phyloP scores from a whole-genome alignment of 2,113 vertebrate genomes.

The Cranoglanis bouderius region DNA sequence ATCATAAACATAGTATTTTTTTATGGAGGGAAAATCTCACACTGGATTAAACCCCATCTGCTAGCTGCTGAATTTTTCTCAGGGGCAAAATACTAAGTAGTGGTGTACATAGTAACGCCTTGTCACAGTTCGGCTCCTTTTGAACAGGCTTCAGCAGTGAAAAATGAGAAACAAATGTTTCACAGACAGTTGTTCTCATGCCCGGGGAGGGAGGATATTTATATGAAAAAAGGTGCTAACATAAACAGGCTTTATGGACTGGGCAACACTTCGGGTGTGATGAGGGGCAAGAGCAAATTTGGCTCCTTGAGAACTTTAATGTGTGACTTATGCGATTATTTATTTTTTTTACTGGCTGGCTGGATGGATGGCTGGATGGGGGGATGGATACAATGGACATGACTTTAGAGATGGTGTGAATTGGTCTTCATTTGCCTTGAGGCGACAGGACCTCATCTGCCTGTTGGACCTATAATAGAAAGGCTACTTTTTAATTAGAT shows the following conservation, averaged over 20 bases:
- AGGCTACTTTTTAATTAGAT: not conserved
- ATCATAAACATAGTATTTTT: not conserved
- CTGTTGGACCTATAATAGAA: slow-evolving; percentile 8
- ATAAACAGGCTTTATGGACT: slow-evolving; percentile 70
- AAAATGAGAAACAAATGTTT: slow-evolving; percentile 83
- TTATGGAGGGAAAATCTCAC: not conserved
- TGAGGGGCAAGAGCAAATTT: slow-evolving; percentile 39
- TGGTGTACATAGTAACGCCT: slow-evolving; percentile 71
- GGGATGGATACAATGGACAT: slow-evolving; percentile 11
- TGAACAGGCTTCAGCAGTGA: slow-evolving; percentile 77
- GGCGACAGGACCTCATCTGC: slow-evolving; percentile 10
- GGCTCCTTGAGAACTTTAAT: slow-evolving; percentile 48
- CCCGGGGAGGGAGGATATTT: slow-evolving; percentile 78
- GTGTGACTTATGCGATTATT: slow-evolving; percentile 47
- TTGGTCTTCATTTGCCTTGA: slow-evolving; percentile 34
- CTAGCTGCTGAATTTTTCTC: slow-evolving; percentile 69
- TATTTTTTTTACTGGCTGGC: slow-evolving; percentile 24
- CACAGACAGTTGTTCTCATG: slow-evolving; percentile 78
- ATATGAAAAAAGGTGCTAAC: slow-evolving; percentile 78
- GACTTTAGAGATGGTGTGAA: slow-evolving; percentile 38
- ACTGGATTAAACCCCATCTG: slow-evolving; percentile 71
- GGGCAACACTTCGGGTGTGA: slow-evolving; percentile 61
- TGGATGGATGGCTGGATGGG: slow-evolving; percentile 6
- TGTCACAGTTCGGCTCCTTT: slow-evolving; percentile 68
- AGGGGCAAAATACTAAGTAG: slow-evolving; percentile 75